phyloP scores from a whole-genome alignment of 2,113 vertebrate species.

The Oncorhynchus gorbuscha region DNA sequence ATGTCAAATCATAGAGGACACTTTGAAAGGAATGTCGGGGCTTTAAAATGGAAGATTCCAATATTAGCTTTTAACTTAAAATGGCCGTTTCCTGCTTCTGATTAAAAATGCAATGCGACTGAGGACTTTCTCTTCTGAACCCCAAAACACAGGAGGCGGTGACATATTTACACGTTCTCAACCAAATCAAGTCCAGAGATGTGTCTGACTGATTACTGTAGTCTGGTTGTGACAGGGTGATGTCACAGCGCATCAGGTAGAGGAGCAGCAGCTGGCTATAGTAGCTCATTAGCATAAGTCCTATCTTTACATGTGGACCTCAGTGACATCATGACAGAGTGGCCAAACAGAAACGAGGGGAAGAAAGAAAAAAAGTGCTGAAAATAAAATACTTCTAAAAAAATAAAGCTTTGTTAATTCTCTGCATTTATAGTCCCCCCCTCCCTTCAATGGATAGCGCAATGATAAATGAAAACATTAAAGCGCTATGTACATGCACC shows the following conservation, averaged over 20 bases:
- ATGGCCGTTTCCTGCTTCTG: slow-evolving; percentile 26
- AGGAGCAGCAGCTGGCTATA: slow-evolving; percentile 53
- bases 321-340: slow-evolving; percentile 56
- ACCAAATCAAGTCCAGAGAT: slow-evolving; percentile 49
- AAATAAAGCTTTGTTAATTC: slow-evolving; percentile 81
- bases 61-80: slow-evolving; percentile 14
- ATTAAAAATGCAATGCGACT: slow-evolving; percentile 41
- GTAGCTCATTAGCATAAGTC: slow-evolving; percentile 58
- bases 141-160: slow-evolving; percentile 55
- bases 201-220: slow-evolving; percentile 64
- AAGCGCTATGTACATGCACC: slow-evolving; percentile 75
- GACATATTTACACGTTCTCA: slow-evolving; percentile 68
- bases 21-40: slow-evolving; percentile 38
- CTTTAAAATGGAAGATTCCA: slow-evolving; percentile 52
- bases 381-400: slow-evolving; percentile 79
- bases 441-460: slow-evolving; percentile 61
- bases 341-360: slow-evolving; percentile 28
- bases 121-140: slow-evolving; percentile 36
- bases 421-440: slow-evolving; percentile 65
- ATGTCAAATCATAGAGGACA: slow-evolving; percentile 21
- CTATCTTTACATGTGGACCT: slow-evolving; percentile 50
- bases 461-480: slow-evolving; percentile 64
- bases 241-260: slow-evolving; percentile 43
- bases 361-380: slow-evolving; percentile 35
- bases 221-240: slow-evolving; percentile 52